Percentiles rank a stretch among this genome's conserved stretches.
phyloP scores from a whole-genome alignment of 2,888 invertebrate genomes.

The Megamerina dolium region DNA sequence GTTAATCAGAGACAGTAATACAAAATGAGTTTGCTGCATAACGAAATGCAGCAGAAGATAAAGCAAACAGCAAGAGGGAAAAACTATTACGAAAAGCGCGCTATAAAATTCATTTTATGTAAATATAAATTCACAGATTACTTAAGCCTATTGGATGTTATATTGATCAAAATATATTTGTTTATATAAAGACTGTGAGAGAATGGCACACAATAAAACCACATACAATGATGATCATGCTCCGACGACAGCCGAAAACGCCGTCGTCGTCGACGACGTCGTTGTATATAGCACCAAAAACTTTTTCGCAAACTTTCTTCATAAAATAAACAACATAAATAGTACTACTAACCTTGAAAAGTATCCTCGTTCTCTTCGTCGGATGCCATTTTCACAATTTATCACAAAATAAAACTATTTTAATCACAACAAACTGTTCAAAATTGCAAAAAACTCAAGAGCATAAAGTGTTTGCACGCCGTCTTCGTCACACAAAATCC shows the following conservation, averaged over 20 bases:
- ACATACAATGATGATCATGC: too few species aligned
- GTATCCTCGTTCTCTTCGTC: constrained; percentile 84
- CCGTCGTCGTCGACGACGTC: constrained; percentile 7
- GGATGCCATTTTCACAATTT: constrained; percentile 63
- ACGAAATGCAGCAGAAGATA: too few species aligned
- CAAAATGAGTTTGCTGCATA: too few species aligned
- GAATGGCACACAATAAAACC: too few species aligned
- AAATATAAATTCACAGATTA: too few species aligned
- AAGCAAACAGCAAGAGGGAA: too few species aligned
- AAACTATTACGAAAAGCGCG: too few species aligned
- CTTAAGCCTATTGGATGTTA: too few species aligned
- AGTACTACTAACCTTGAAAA: constrained; percentile 70
- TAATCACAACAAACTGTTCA: constrained; percentile 30
- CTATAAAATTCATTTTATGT: too few species aligned
- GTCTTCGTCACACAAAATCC: constrained; percentile 21
- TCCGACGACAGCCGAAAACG: constrained; percentile 1
- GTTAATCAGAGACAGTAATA: too few species aligned
- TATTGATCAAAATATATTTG: too few species aligned
- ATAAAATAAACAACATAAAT: constrained; percentile 6
- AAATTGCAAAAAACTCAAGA: constrained; percentile 34
- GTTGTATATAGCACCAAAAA: constrained; percentile 12
- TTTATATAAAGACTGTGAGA: too few species aligned
- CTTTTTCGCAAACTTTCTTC: constrained; percentile 13
- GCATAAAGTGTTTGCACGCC: constrained; percentile 26
- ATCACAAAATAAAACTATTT: constrained; percentile 27